Conservation (phyloP, 2,888 invertebrate genomes). For the Acrobeloides nanus region DNA sequence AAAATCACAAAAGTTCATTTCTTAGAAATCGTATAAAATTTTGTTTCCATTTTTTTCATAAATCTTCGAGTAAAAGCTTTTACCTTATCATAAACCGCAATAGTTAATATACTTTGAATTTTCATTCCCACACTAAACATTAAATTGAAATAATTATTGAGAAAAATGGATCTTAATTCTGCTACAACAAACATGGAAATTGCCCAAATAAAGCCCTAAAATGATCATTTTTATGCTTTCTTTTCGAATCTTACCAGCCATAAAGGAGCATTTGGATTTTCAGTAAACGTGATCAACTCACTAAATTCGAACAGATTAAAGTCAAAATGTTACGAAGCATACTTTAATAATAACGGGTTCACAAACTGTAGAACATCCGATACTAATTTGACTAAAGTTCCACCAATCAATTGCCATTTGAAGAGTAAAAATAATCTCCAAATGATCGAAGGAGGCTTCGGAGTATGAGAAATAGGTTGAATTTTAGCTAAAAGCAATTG, state of each 20-base stretch:
- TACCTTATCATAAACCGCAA: constrained; percentile 57
- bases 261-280: constrained; percentile 29
- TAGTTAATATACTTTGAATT: constrained; percentile 55
- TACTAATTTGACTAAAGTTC: constrained; percentile 29
- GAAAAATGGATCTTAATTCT: constrained; percentile 54
- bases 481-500: no score
- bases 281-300: constrained; percentile 37
- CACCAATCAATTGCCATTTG: constrained; percentile 26
- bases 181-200: constrained; percentile 33
- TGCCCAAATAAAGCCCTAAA: constrained; percentile 39
- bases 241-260: no score
- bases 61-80: no score
- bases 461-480: no score
- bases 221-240: no score
- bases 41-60: no score
- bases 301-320: constrained; percentile 20
- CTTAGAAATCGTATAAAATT: no score
- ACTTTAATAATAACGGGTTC: constrained; percentile 55
- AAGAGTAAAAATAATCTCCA: constrained; percentile 28
- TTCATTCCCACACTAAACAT: constrained; percentile 55
- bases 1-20: no score
- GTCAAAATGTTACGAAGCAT: constrained; percentile 59
- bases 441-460: constrained; percentile 32
- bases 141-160: constrained; percentile 57
- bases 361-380: constrained; percentile 41